Evolutionary conservation across 2,888 invertebrate species (phyloP).

Genomic region (Epinotia ramella): DNA sequence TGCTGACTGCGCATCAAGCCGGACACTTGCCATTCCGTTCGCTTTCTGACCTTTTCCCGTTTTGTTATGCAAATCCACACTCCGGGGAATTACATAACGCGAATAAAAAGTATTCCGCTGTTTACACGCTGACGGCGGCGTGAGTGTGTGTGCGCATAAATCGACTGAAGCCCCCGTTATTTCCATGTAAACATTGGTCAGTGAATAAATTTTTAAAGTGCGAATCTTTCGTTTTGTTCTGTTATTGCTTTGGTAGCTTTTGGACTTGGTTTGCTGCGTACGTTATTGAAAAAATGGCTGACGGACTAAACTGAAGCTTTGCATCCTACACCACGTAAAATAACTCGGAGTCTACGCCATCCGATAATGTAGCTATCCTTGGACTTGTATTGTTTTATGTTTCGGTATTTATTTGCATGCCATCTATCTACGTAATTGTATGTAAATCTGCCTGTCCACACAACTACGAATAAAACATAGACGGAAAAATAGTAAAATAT

Average conservation of each 20-base stretch:
- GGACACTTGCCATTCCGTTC: slow-evolving; percentile 83
- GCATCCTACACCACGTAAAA: background rate
- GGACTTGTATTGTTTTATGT: background rate
- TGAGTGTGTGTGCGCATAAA: slow-evolving; percentile 80
- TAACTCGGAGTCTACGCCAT: background rate
- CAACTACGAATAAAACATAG: slow-evolving; percentile 18
- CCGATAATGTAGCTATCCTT: background rate
- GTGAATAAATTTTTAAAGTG: slow-evolving; percentile 52
- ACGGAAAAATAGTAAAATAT: slow-evolving; percentile 14
- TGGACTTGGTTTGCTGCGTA: slow-evolving; percentile 14
- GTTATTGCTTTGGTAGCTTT: slow-evolving; percentile 44
- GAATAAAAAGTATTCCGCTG: slow-evolving; percentile 83
- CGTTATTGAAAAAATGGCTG: background rate
- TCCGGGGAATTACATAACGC: slow-evolving; percentile 79
- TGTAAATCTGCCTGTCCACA: slow-evolving; percentile 9
- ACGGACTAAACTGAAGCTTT: background rate
- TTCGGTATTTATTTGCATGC: background rate
- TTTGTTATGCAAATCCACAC: slow-evolving; percentile 83
- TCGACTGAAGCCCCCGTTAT: slow-evolving; percentile 63
- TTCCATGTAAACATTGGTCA: slow-evolving; percentile 61
- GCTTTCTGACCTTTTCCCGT: slow-evolving; percentile 84
- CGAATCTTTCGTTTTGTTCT: slow-evolving; percentile 45
- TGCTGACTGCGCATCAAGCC: slow-evolving; percentile 80
- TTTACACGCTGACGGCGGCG: slow-evolving; percentile 81
- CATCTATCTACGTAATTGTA: slow-evolving; percentile 8